phyloP scores from a whole-genome alignment of 2,797 vertebrate species.

The Pangasius djambal region DNA sequence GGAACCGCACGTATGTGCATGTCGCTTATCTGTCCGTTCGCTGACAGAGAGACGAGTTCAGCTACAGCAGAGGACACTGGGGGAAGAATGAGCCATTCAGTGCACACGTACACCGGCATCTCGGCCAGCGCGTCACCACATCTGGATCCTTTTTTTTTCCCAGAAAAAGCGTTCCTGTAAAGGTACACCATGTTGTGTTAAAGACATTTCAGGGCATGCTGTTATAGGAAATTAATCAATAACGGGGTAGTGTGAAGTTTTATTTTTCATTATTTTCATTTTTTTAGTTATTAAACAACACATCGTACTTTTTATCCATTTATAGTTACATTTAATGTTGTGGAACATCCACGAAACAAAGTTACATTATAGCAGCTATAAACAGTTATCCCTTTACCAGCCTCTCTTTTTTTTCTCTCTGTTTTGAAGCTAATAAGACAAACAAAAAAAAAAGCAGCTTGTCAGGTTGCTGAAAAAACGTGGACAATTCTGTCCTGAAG shows the following conservation, averaged over 20 bases:
- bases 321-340: no score
- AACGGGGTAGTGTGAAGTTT: no score
- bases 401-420: neutral
- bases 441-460: no score
- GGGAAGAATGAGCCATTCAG: conserved; percentile 58
- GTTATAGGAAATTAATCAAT: neutral
- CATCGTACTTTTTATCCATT: neutral
- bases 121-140: conserved; percentile 19
- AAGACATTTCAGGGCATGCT: neutral
- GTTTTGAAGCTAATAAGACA: no score
- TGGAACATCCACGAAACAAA: neutral
- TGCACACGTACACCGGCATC: conserved; percentile 25
- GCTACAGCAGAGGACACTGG: conserved; percentile 54
- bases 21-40: conserved; percentile 61
- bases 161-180: neutral
- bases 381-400: no score
- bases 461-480: no score
- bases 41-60: conserved; percentile 62
- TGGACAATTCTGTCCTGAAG: no score
- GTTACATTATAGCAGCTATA: no score
- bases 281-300: no score
- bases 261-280: no score
- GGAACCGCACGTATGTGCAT: conserved; percentile 44
- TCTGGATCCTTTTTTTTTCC: neutral
- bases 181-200: neutral